Evolutionary conservation across 2,113 vertebrate species (phyloP).

Genomic region (Psilopsiagon aurifrons): DNA sequence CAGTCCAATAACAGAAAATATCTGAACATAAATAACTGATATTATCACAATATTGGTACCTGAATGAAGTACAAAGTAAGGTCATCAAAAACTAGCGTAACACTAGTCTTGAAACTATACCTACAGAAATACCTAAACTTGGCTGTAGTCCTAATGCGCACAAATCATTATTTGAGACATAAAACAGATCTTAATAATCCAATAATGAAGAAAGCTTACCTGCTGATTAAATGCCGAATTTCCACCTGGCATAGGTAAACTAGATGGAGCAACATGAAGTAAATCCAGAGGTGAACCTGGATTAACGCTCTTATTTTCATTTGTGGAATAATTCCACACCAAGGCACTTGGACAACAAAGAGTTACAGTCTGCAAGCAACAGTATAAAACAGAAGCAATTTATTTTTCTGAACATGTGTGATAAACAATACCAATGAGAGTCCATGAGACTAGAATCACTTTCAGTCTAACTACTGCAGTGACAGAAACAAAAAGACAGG

Average conservation of each 20-base stretch:
- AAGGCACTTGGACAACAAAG: constrained; percentile 86
- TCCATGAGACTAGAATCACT: neutral
- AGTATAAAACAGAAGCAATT: neutral
- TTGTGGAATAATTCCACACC: constrained; percentile 83
- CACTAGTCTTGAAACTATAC: neutral
- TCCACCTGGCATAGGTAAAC: constrained; percentile 80
- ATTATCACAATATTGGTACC: neutral
- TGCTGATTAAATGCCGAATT: constrained; percentile 80
- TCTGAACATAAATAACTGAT: neutral
- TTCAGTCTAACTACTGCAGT: neutral
- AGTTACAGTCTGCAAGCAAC: constrained; percentile 75
- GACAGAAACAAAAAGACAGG: neutral
- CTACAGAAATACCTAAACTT: neutral
- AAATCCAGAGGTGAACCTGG: constrained; percentile 81
- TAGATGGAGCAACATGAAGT: constrained; percentile 79
- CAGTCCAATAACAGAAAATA: neutral
- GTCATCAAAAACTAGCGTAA: neutral
- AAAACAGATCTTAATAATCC: neutral
- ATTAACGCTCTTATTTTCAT: constrained; percentile 73
- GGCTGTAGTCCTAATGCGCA: neutral
- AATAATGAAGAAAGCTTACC: constrained; percentile 33
- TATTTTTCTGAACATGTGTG: neutral
- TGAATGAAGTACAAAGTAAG: neutral
- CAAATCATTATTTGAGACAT: neutral
- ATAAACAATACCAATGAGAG: neutral